Evolutionary conservation across 2,113 vertebrate species (phyloP).

Genomic region (Engraulis encrasicolus): DNA sequence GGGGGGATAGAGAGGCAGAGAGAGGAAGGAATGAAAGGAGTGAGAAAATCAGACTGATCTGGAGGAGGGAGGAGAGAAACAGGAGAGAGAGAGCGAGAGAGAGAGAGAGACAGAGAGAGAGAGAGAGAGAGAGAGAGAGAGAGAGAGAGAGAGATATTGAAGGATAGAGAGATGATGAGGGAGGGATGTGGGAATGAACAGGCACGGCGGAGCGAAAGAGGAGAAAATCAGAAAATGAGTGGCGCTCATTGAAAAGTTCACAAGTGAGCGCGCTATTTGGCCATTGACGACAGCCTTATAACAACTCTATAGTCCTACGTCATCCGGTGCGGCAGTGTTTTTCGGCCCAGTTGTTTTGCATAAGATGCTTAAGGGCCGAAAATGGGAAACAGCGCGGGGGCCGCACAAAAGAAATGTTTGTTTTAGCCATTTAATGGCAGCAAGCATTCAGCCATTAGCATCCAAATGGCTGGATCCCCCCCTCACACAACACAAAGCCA

Average conservation of each 20-base stretch:
- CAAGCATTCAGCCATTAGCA: neutral
- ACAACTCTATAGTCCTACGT: neutral
- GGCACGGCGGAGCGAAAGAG: neutral
- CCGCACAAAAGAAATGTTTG: conserved; percentile 20
- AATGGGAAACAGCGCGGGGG: neutral
- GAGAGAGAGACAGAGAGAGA: conserved; percentile 7
- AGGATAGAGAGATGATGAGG: neutral
- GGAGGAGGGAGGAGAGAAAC: neutral
- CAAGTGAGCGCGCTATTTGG: neutral
- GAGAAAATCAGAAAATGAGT: neutral
- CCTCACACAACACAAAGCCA: neutral
- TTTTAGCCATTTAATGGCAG: neutral
- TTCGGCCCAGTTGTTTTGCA: neutral
- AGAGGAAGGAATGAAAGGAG: neutral
- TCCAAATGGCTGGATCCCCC: neutral
- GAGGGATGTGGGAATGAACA: neutral
- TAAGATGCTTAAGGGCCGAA: neutral
- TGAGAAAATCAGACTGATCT: neutral
- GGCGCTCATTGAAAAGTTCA: neutral
- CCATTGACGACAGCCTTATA: neutral
- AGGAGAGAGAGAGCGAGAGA: too few relatives aligned
- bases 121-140: neutral
- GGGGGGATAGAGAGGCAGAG: too few relatives aligned
- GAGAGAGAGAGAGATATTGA: neutral
- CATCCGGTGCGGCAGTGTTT: too few relatives aligned